A percentile compares a stretch with the other conserved stretches of the same genome.
Conservation (phyloP, 2,797 vertebrate genomes). For the Sebastes diploproa region DNA sequence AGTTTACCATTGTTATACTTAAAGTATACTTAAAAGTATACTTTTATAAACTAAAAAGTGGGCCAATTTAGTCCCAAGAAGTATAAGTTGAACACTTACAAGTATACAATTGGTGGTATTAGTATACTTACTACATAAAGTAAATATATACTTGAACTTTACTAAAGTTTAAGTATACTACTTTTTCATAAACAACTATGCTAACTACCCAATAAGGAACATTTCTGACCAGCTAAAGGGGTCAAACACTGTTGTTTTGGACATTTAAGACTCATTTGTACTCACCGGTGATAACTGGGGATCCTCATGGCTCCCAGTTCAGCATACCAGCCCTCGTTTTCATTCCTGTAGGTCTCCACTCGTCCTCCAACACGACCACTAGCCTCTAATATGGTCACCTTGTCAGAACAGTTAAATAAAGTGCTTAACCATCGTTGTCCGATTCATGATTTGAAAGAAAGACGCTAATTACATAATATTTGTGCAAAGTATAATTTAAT, state of each 20-base stretch:
- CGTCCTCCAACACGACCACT: conserved; percentile 77
- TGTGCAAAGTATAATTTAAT: too few relatives aligned
- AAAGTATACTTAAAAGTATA: too few relatives aligned
- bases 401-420: not conserved
- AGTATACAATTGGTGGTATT: too few relatives aligned
- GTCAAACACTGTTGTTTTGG: not conserved
- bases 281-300: conserved; percentile 76
- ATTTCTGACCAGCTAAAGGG: not conserved
- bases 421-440: not conserved
- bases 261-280: not conserved
- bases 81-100: too few relatives aligned
- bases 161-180: too few relatives aligned
- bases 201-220: not conserved
- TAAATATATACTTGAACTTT: too few relatives aligned
- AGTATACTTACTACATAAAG: too few relatives aligned
- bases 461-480: not conserved
- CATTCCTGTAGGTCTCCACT: conserved; percentile 79
- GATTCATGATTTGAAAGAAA: not conserved
- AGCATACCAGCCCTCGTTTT: conserved; percentile 77
- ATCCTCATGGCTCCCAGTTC: conserved; percentile 87
- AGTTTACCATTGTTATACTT: too few relatives aligned
- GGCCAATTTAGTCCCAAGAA: too few relatives aligned
- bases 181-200: too few relatives aligned
- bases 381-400: conserved; percentile 83
- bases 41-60: too few relatives aligned